These are phyloP conservation scores for Brotula barbata DNA, from an alignment of 2,797 vertebrate species.

Conservation along the genomic window DNA sequence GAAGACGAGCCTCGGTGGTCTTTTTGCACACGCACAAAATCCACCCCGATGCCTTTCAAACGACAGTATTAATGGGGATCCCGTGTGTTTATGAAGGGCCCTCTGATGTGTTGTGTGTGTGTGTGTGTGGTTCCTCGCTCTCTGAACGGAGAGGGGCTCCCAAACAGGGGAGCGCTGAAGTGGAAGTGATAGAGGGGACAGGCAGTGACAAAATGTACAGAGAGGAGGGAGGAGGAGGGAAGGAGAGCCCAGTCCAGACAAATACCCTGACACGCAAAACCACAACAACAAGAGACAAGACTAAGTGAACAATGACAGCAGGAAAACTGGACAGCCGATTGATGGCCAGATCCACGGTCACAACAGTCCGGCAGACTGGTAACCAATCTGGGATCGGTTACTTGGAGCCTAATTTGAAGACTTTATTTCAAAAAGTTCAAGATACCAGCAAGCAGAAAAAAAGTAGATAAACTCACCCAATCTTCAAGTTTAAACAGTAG, in stretches of 20 bases:
- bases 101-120: slow-evolving; percentile 57
- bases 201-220: slow-evolving; percentile 74
- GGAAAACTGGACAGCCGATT: slow-evolving; percentile 47
- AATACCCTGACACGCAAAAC: slow-evolving; percentile 76
- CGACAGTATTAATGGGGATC: slow-evolving; percentile 59
- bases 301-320: slow-evolving; percentile 67
- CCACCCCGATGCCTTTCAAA: slow-evolving; percentile 49
- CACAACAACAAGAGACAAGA: slow-evolving; percentile 69
- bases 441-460: slow-evolving; percentile 14
- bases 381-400: slow-evolving; percentile 16
- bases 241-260: slow-evolving; percentile 58
- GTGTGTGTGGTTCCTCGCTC: slow-evolving; percentile 40
- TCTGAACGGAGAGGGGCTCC: slow-evolving; percentile 65
- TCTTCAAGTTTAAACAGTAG: slow-evolving; percentile 39
- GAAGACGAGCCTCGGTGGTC: slow-evolving; percentile 53
- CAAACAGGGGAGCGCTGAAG: slow-evolving; percentile 72
- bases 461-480: slow-evolving; percentile 68
- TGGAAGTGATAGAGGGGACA: slow-evolving; percentile 80
- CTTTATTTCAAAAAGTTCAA: slow-evolving; percentile 8
- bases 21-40: slow-evolving; percentile 63
- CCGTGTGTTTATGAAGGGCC: slow-evolving; percentile 59
- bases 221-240: slow-evolving; percentile 41
- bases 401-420: slow-evolving; percentile 17
- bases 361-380: slow-evolving; percentile 5
- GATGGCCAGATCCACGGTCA: slow-evolving; percentile 38